Base-by-base conservation (phyloP, 1,140 invertebrate species). In the Drosophila subobscura region DNA sequence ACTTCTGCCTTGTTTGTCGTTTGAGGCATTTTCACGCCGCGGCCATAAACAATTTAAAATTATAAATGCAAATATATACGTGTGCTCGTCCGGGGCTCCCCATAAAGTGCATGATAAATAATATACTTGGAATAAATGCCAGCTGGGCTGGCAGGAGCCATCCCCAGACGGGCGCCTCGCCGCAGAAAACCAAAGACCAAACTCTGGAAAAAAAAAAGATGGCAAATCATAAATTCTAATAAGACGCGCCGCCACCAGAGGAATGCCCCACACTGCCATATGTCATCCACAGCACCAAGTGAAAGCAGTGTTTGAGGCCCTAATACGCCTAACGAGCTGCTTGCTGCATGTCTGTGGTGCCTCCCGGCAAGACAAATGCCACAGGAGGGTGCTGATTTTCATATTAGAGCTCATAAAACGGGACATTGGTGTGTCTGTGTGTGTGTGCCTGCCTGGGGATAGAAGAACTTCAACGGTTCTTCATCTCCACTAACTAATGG, bases 161-260 rank as follows among this genome's bases (percentile, higher is more conserved):
- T 16, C 49, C 50, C 50, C 23, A 55, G 55, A 57, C 45, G 8
- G 49, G 57, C 57, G 65, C 52, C 52, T 23, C 53, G 10, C 47
- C 56, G 14, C 37, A 50, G 40, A 73, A 73, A 56, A 27, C 58
- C 37, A 37, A 54, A 55, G 37, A 22, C 10, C n/a, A 54, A 42
- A 12, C 52, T 33, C 8, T 33, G 42, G 40, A 55, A 55, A 29
- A 53, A 47, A 52, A 70, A 64, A 71, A 72, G 52, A 65, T 64
- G 71, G 70, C 59, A 64, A 70, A 73, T 74, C 71, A 74, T 74
- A 74, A 74, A 74, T 74, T 74, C 71, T 74, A 74, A 74, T 73
- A 74, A 74, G 71, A 73, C 52, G 47, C 33, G 58, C 46, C 63
- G 67, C 61, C 70, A 60, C 44, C 70, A 55, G 41, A 53, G 67